A percentile compares a stretch with the other conserved stretches of the same genome.
These are phyloP conservation scores for Scelioninae gen. 1 DNA, from an alignment of 2,888 invertebrate genomes.

Conservation along the genomic window DNA sequence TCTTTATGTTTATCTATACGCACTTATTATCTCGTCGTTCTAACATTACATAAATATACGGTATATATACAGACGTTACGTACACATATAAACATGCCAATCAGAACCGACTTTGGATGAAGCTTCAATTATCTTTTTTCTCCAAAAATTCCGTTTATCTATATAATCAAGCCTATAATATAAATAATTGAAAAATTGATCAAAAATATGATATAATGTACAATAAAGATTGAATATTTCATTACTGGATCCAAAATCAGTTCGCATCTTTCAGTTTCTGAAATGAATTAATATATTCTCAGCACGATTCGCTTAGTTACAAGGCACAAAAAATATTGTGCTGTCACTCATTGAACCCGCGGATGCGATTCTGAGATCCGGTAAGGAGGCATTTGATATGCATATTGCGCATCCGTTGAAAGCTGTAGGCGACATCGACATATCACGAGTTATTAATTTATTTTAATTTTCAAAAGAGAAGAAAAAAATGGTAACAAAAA, in stretches of 20 bases:
- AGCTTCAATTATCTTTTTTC: conserved; percentile 2
- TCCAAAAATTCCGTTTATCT: neutral
- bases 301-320: conserved; percentile 37
- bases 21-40: conserved; percentile 58
- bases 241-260: conserved; percentile 33
- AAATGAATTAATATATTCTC: conserved; percentile 51
- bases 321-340: conserved; percentile 61
- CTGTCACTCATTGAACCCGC: conserved; percentile 42
- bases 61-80: conserved; percentile 56
- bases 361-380: conserved; percentile 53
- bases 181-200: conserved; percentile 30
- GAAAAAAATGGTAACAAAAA: conserved; percentile 27
- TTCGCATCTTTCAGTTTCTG: conserved; percentile 29
- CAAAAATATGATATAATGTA: conserved; percentile 41
- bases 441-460: conserved; percentile 19
- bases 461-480: conserved; percentile 15
- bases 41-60: conserved; percentile 61
- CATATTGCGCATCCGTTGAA: conserved; percentile 49
- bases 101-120: conserved; percentile 57
- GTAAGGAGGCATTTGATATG: conserved; percentile 62
- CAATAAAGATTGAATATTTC: conserved; percentile 17
- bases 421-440: conserved; percentile 42
- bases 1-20: conserved; percentile 36
- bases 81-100: conserved; percentile 61
- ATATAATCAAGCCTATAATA: conserved; percentile 9